Conservation (phyloP, 2,888 invertebrate genomes). For the Agrochola lychnidis region DNA sequence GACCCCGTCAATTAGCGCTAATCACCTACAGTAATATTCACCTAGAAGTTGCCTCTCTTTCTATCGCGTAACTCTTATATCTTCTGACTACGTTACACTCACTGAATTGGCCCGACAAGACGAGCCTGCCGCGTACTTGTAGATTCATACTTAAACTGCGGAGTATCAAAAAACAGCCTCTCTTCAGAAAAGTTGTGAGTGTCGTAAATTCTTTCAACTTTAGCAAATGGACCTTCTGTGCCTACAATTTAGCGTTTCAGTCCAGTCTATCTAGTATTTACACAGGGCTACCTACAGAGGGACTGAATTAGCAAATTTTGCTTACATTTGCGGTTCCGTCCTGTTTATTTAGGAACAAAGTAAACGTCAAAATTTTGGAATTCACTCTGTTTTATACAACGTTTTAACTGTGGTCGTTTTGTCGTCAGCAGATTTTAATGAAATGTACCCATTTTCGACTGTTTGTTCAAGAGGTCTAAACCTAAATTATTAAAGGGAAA, state of each 20-base stretch:
- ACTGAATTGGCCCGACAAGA: too few relatives aligned
- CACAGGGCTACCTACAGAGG: conserved; percentile 28
- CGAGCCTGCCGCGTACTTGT: too few relatives aligned
- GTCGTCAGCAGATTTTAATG: conserved; percentile 40
- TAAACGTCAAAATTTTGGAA: conserved; percentile 14
- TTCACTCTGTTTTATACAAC: conserved; percentile 5
- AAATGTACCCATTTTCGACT: conserved; percentile 5
- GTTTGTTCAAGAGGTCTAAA: conserved; percentile 39
- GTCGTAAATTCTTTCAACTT: not conserved
- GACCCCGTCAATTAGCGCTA: too few relatives aligned
- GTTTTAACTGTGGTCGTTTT: conserved; percentile 22
- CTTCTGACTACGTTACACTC: too few relatives aligned
- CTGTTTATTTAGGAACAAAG: conserved; percentile 46
- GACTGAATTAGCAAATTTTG: conserved; percentile 23
- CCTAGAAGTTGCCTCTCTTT: too few relatives aligned
- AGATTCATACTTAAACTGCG: too few relatives aligned
- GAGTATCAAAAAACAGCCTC: too few relatives aligned
- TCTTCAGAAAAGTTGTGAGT: not conserved
- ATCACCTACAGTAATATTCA: too few relatives aligned
- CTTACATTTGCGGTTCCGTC: conserved; percentile 28
- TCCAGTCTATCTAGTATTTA: conserved; percentile 38
- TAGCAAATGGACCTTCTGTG: conserved; percentile 27
- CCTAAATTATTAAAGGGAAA: conserved; percentile 16
- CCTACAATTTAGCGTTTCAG: not conserved
- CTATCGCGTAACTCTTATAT: too few relatives aligned